Conservation (phyloP, 1,140 invertebrate species). For the Conus ventricosus region DNA sequence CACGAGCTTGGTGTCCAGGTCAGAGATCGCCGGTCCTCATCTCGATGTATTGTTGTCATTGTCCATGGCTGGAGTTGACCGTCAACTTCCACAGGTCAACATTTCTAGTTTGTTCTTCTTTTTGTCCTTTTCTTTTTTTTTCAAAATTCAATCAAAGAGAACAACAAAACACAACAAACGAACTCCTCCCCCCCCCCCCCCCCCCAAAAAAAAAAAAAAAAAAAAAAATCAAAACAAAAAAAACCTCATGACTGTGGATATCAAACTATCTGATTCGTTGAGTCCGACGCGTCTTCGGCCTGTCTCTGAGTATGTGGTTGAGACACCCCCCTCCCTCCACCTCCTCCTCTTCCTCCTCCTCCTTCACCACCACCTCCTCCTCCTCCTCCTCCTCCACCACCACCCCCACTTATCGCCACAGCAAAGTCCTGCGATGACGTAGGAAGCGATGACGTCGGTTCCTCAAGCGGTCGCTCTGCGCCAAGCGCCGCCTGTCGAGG, state of each 20-base stretch:
- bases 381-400: no score
- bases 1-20: no score
- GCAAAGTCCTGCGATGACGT: slow-evolving; percentile 22
- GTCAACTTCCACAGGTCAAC: no score
- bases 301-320: not conserved
- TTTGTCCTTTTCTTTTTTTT: no score
- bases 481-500: not conserved
- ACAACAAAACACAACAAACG: no score
- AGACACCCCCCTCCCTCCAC: not conserved
- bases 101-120: no score
- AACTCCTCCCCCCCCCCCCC: no score
- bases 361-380: no score
- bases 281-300: not conserved
- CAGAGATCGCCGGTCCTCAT: no score
- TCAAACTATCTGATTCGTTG: slow-evolving; percentile 23
- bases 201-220: not conserved
- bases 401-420: not conserved
- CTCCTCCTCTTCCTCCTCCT: not conserved
- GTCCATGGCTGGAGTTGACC: no score
- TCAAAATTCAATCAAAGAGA: no score
- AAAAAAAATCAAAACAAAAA: not conserved
- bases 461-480: not conserved
- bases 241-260: not conserved
- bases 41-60: no score
- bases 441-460: not conserved